A percentile compares a stretch with the other conserved stretches of the same genome.
phyloP scores from a whole-genome alignment of 64 coral and sea anemone genomes.

The Cladopsammia gracilis region DNA sequence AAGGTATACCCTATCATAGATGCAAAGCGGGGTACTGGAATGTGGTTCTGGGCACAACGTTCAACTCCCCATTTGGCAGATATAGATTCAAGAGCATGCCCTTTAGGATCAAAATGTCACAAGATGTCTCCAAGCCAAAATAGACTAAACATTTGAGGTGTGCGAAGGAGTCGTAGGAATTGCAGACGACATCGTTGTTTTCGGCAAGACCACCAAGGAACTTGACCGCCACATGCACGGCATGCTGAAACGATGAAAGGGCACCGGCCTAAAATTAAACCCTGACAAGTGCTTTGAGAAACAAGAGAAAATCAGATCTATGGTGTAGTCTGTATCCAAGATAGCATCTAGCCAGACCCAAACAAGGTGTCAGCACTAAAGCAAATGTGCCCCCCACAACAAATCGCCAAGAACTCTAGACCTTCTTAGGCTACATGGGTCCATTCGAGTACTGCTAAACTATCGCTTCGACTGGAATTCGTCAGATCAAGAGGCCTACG shows the following conservation, averaged over 20 bases:
- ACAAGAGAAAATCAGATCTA: conserved; percentile 32
- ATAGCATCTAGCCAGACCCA: conserved; percentile 26
- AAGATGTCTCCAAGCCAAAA: too few species aligned
- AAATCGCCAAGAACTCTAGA: conserved; percentile 37
- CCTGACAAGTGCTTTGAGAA: conserved; percentile 46
- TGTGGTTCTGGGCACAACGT: conserved; percentile 22
- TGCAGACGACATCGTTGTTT: too few species aligned
- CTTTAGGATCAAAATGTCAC: conserved; percentile 47
- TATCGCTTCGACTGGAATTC: neutral
- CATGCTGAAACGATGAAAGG: conserved; percentile 8
- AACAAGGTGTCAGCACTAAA: conserved; percentile 22
- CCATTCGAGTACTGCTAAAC: conserved; percentile 32
- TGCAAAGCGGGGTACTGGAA: conserved; percentile 52
- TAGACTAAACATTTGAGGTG: too few species aligned
- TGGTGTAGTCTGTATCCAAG: conserved; percentile 15
- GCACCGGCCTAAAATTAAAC: conserved; percentile 24
- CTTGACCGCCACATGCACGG: conserved; percentile 31
- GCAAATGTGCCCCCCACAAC: conserved; percentile 23
- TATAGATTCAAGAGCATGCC: conserved; percentile 60
- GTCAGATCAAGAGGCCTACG: neutral
- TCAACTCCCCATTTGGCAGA: conserved; percentile 50
- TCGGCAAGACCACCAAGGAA: neutral
- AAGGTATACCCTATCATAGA: conserved; percentile 3
- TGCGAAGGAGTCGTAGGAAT: conserved; percentile 19
- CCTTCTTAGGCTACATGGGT: conserved; percentile 57